phyloP scores from a whole-genome alignment of 2,888 invertebrate genomes.

The Drosophila mayaguana region DNA sequence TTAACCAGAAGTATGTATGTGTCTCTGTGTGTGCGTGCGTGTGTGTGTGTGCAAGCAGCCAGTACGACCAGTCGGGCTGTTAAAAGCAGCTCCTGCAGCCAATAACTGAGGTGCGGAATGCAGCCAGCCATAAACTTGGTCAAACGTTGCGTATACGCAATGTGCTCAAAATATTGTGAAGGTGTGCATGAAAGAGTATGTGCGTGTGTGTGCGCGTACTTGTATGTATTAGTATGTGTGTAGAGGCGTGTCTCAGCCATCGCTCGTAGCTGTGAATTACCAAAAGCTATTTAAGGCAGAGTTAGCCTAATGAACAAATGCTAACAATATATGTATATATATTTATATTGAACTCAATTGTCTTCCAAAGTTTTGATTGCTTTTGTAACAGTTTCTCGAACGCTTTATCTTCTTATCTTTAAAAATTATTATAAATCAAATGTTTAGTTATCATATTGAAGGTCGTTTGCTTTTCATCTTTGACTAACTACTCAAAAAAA shows the following conservation, averaged over 20 bases:
- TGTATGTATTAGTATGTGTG: too few species aligned
- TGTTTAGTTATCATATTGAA: background rate
- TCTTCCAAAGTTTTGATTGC: constrained; percentile 5
- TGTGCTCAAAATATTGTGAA: background rate
- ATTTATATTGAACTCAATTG: background rate
- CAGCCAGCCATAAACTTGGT: constrained; percentile 36
- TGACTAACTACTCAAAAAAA: background rate
- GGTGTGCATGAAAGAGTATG: background rate
- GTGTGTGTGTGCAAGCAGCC: constrained; percentile 29
- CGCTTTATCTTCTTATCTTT: constrained; percentile 9
- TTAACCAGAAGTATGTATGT: background rate
- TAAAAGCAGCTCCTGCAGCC: constrained; percentile 40
- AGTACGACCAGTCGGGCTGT: constrained; percentile 48
- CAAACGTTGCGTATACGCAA: constrained; percentile 49
- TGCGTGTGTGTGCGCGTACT: background rate
- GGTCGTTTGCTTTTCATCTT: background rate
- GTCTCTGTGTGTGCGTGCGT: constrained; percentile 21
- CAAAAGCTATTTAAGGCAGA: constrained; percentile 1
- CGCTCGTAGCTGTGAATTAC: background rate
- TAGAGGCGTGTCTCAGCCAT: constrained; percentile 3
- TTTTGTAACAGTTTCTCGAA: background rate
- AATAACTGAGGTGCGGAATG: constrained; percentile 40
- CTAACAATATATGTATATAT: background rate
- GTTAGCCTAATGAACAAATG: background rate
- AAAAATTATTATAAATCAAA: background rate